Evolutionary conservation across 2,797 vertebrate species (phyloP), one percentile per base, ranked within the genome.

Genomic region (Rallus crepitans): DNA sequence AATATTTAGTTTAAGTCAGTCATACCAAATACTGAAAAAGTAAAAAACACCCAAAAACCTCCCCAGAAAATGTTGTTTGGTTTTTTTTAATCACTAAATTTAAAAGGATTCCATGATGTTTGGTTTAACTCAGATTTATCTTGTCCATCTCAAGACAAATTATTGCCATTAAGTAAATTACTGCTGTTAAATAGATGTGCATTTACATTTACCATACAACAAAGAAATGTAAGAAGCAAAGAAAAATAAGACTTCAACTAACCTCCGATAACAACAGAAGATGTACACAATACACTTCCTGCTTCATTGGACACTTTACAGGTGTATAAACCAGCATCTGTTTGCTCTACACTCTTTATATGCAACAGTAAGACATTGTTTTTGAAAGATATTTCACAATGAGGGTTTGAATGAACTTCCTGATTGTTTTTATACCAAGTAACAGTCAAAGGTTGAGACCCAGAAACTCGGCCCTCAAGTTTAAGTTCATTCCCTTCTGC

Each of bases 281-380:
- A 97, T 1, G 98, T 98, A 81, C 98, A 99, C 27, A 98, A 97
- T 28, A 97, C 91, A 0, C 91, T 98, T 45, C 99, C 99, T 40
- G 99, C 99, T 65, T 99, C 99, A 63, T 99, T 99, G 50, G 98
- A 98, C 64, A 98, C 98, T 91, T 98, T 98, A 95, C 99, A 99
- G 12, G 98, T 98, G 94, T 99, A 99, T 47, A 98, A 96, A 40
- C 99, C 99, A 78, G 98, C 98, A 92, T 99, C 99, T 0, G 86
- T 87, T 96, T 98, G 95, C 42, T 95, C 96, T 33, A 98, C 97
- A 8, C 95, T 98, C 96, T 98, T 99, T 90, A 99, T 98, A 75
- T 98, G 98, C 71, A 99, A 97, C 77, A 99, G 96, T 14, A 98
- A 98, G 33, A 97, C 89, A 28, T 99, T 99, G 90, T 98, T 99